Evolutionary conservation across 1,140 invertebrate species (phyloP).

Genomic region (Hycleus cichorii): DNA sequence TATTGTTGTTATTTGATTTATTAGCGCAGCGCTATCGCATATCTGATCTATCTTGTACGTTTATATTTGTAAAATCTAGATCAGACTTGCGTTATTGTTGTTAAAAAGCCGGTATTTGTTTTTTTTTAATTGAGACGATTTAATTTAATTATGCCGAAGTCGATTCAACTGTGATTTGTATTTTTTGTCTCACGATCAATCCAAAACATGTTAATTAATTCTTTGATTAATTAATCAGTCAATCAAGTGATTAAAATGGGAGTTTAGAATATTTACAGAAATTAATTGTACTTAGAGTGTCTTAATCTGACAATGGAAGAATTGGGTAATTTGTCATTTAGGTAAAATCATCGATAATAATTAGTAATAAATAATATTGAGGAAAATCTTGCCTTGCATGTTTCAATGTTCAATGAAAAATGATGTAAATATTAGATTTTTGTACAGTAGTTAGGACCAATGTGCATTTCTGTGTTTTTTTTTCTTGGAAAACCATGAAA

Average conservation of each 20-base stretch:
- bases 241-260: background rate
- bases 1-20: slow-evolving; percentile 39
- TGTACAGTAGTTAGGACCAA: slow-evolving; percentile 16
- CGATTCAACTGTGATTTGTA: too few relatives aligned
- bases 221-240: background rate
- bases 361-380: slow-evolving; percentile 5
- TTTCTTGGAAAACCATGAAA: background rate
- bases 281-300: slow-evolving; percentile 5
- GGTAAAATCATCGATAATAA: background rate
- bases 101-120: background rate
- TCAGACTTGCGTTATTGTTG: background rate
- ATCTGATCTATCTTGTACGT: slow-evolving; percentile 35
- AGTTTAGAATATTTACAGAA: background rate
- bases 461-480: slow-evolving; percentile 8
- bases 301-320: background rate
- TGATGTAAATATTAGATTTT: slow-evolving; percentile 8
- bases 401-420: background rate
- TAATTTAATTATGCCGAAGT: too few relatives aligned
- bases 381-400: slow-evolving; percentile 6
- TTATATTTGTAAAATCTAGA: slow-evolving; percentile 25
- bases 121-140: background rate
- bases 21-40: slow-evolving; percentile 37
- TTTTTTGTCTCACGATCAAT: too few relatives aligned
- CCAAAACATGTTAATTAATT: background rate
- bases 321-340: slow-evolving; percentile 2